Percentiles rank a stretch among this genome's conserved stretches.
phyloP scores from a whole-genome alignment of 2,113 vertebrate species.

The Alces alces region DNA sequence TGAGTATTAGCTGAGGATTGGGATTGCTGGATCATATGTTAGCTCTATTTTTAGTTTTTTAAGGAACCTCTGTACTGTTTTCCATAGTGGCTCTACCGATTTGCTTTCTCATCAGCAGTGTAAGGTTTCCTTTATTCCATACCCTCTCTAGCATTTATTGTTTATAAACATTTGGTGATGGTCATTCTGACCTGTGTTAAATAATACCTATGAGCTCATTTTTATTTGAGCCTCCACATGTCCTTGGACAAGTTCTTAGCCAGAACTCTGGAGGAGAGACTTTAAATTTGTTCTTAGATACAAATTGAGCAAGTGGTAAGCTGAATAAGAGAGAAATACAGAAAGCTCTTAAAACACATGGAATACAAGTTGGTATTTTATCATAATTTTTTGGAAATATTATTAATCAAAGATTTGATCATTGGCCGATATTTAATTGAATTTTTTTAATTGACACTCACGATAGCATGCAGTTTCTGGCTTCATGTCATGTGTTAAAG shows the following conservation, averaged over 20 bases:
- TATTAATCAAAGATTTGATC: not conserved
- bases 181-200: not conserved
- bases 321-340: not conserved
- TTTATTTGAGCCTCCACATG: not conserved
- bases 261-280: not conserved
- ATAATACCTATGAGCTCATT: not conserved
- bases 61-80: not conserved
- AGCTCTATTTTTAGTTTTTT: not conserved
- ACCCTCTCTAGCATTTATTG: not conserved
- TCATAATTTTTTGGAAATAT: not conserved
- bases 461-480: not conserved
- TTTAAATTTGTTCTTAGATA: not conserved
- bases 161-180: not conserved
- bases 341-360: not conserved
- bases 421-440: not conserved
- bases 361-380: not conserved
- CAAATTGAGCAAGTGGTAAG: not conserved
- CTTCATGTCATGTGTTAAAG: not conserved
- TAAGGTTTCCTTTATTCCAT: not conserved
- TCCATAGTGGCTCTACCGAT: not conserved
- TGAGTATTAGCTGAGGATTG: rapidly evolving
- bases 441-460: not conserved
- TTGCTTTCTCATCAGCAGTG: not conserved
- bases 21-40: not conserved
- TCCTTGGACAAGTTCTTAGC: not conserved